These are phyloP conservation scores for Sus scrofa DNA, from an alignment of 2,113 vertebrate genomes.

Conservation along the genomic window DNA sequence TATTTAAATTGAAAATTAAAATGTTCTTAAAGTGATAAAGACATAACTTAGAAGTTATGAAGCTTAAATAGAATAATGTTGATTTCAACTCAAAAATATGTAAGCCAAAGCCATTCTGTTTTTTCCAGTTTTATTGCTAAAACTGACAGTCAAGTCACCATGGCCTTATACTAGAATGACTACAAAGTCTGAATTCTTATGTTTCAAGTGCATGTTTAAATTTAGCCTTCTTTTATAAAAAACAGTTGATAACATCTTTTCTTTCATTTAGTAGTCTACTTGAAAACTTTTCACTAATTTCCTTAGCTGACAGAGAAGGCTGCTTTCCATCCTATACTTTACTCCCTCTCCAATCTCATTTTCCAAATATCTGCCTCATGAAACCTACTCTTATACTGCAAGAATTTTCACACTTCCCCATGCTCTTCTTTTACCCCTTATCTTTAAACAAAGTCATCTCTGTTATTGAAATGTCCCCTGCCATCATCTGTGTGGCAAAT, in stretches of 20 bases:
- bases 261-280: background rate
- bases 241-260: background rate
- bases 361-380: background rate
- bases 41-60: background rate
- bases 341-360: background rate
- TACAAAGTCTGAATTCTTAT: background rate
- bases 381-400: background rate
- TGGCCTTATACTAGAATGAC: background rate
- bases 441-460: background rate
- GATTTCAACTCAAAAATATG: background rate
- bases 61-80: background rate
- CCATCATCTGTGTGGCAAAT: background rate
- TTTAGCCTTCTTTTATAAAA: background rate
- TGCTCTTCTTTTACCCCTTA: background rate
- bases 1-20: background rate
- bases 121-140: background rate
- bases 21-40: background rate
- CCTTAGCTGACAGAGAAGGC: background rate
- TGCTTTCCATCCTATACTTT: conserved; percentile 2
- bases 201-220: background rate
- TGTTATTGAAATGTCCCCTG: background rate
- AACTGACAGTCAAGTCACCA: fast-evolving
- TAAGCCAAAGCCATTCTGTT: background rate
- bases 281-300: background rate
- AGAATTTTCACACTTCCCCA: background rate